Base-by-base conservation (phyloP, 2,888 invertebrate genomes). In the Perithous albicinctus region DNA sequence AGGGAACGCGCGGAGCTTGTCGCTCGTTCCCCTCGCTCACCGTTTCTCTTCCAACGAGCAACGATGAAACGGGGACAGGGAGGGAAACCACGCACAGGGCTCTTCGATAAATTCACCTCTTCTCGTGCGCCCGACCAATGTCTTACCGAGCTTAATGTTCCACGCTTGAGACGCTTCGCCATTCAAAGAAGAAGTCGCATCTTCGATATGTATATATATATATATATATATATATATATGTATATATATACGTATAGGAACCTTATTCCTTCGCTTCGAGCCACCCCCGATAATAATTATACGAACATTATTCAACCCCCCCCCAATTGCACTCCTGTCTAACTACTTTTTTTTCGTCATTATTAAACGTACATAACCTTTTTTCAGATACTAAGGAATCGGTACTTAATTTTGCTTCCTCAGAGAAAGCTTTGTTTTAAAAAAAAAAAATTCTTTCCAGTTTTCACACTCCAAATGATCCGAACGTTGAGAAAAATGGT, bases 11-110 rank as follows among this genome's bases (percentile, higher is more conserved):
- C 85, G 83, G 23, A 23, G 20, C 51, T 81, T 84, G 85, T 85
- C 86, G 84, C 84, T 85, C 23, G 84, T 85, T 85, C 23, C 81
- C 79, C 78, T 38, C 77, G 84, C 72, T 81, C 78, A 20, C 51
- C 3, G 23, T 51, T 6, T 85, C 46, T 67, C 46, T 67, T 69
- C 76, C 59, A 69, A 56, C 80, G 72, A 59, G 76, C 64, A 79
- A 83, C 80, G 83, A 77, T 75, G 74, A 85, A 80, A 59, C 76
- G 72, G 35, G 54, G 61, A 32, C 74, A 8, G 32, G 51, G 38
- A 61, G 35, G 74, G 51, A 23, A 51, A 43, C 51, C 59, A 38
- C 70, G 64, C 79, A n/a, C n/a, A n/a, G n/a, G n/a, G 56, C 69
- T 80, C 77, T 80, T 80, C 83, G 63, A 77, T 75, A 80, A 80